These are phyloP conservation scores for Dromaius novaehollandiae DNA, from an alignment of 2,113 vertebrate genomes.

Conservation along the genomic window DNA sequence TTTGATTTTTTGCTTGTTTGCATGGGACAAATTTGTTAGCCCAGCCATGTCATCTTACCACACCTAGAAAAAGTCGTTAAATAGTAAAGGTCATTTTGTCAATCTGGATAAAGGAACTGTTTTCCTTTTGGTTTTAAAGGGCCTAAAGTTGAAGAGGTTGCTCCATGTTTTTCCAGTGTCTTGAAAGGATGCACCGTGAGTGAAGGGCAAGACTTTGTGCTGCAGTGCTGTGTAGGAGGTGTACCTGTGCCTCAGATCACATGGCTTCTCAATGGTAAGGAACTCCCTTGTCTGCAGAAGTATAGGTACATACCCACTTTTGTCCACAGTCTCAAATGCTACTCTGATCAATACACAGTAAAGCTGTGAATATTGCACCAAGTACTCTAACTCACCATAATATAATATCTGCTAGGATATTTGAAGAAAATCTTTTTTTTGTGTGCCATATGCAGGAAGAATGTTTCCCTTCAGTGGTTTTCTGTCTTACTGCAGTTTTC, in stretches of 20 bases:
- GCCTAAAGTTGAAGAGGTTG: conserved; percentile 32
- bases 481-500: not conserved
- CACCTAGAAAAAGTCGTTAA: not conserved
- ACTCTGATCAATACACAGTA: not conserved
- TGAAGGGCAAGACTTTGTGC: conserved; percentile 84
- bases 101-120: not conserved
- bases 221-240: conserved; percentile 80
- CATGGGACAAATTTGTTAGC: not conserved
- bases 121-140: conserved; percentile 66
- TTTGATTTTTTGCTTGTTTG: not conserved
- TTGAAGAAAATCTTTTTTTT: not conserved
- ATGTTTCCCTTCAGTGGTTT: not conserved
- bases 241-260: conserved; percentile 77
- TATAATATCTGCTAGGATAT: not conserved
- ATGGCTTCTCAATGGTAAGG: conserved; percentile 89
- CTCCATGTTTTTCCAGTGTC: conserved; percentile 79
- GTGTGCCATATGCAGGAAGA: fast-evolving
- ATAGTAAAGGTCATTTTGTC: not conserved
- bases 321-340: too few species aligned
- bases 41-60: not conserved
- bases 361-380: not conserved
- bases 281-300: not conserved
- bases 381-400: not conserved
- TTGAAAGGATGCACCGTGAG: conserved; percentile 77
- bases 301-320: fast-evolving